These are phyloP conservation scores for Mesorhabditis belari DNA, from an alignment of 2,888 invertebrate species.

Conservation along the genomic window DNA sequence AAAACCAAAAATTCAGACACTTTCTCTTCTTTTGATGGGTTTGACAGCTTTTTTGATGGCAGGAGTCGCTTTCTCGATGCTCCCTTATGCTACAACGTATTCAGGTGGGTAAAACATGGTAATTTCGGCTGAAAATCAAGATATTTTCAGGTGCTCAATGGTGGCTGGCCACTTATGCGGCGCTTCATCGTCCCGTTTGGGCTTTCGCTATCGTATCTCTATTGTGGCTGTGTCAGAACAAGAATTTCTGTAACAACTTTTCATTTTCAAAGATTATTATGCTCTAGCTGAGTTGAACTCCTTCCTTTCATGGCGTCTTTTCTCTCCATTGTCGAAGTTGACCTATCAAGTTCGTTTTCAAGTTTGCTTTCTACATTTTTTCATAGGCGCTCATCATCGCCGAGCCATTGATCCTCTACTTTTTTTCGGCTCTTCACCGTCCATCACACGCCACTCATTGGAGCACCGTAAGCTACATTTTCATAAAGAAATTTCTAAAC, in stretches of 20 bases:
- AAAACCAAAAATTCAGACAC: neutral
- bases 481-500: neutral
- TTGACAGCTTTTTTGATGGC: neutral
- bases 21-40: neutral
- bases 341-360: constrained; percentile 16
- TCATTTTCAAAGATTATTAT: neutral
- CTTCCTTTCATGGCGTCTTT: constrained; percentile 43
- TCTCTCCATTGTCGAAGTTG: constrained; percentile 44
- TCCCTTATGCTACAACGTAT: neutral
- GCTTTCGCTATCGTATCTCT: constrained; percentile 31
- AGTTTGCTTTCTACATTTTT: neutral
- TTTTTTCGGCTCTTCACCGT: constrained; percentile 50
- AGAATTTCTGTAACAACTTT: constrained; percentile 19
- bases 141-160: constrained; percentile 3
- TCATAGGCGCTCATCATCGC: constrained; percentile 7
- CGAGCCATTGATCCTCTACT: constrained; percentile 46
- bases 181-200: constrained; percentile 43
- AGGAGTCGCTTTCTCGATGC: neutral
- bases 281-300: constrained; percentile 23
- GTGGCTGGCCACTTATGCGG: constrained; percentile 31
- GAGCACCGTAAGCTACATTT: constrained; percentile 32
- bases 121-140: neutral
- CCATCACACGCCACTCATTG: constrained; percentile 47
- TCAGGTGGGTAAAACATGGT: no score
- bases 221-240: constrained; percentile 29